Evolutionary conservation across 2,888 invertebrate species (phyloP).

Genomic region (Hyposoter dolosus): DNA sequence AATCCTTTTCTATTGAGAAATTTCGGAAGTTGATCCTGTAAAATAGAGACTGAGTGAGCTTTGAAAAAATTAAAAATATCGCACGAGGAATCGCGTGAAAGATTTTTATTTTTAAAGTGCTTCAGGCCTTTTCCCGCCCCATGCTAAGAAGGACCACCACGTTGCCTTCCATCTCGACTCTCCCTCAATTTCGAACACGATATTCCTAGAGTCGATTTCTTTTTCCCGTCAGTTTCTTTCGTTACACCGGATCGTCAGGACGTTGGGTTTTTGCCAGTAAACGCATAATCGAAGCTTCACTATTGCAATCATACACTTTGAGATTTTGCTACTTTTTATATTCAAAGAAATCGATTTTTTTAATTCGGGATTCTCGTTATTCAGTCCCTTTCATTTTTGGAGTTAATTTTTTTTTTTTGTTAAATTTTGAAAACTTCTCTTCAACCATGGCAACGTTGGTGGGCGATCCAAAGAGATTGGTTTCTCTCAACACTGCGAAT

Average conservation of each 20-base stretch:
- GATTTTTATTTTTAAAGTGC: slow-evolving; percentile 71
- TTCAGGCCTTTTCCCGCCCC: slow-evolving; percentile 70
- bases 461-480: slow-evolving; percentile 76
- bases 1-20: background rate
- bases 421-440: background rate
- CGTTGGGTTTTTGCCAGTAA: slow-evolving; percentile 13
- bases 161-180: slow-evolving; percentile 40
- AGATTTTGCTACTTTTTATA: background rate
- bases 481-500: slow-evolving; percentile 76
- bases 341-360: background rate
- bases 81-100: slow-evolving; percentile 32
- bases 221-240: slow-evolving; percentile 67
- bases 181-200: slow-evolving; percentile 25
- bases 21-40: background rate
- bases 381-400: slow-evolving; percentile 13
- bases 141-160: slow-evolving; percentile 76
- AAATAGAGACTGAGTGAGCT: background rate
- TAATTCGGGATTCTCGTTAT: background rate
- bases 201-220: slow-evolving; percentile 22
- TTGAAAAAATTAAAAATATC: slow-evolving; percentile 53
- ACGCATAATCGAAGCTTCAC: background rate
- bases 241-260: slow-evolving; percentile 63
- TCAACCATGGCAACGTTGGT: slow-evolving; percentile 76
- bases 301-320: background rate
- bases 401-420: slow-evolving; percentile 10